Evolutionary conservation across 2,113 vertebrate genomes (phyloP), one percentile per base, ranked within the genome.

Genomic region (Sisor rabdophorus): DNA sequence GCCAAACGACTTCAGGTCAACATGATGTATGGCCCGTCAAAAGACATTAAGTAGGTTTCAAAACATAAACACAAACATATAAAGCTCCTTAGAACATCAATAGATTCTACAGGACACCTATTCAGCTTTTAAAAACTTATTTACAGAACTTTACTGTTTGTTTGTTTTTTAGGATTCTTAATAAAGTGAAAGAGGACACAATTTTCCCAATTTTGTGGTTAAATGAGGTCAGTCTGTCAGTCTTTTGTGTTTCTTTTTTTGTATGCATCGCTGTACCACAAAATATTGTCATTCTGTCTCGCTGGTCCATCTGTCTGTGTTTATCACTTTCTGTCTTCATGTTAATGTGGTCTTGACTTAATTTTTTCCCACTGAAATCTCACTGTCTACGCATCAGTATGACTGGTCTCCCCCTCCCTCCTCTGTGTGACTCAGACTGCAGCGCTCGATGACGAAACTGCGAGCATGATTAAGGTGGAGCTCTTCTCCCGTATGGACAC

Each of bases 1-100:
- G 93, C 97, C 15, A 99, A 98, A 89, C 92, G 93, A 24, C 84
- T 98, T 15, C 97, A 99, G 86, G 69, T 97, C 79, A 99, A 98
- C 70, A 87, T 98, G 81, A 81, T 95, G 84, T 95, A 98, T 55
- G 90, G 79, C 19, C 93, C 91, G 30, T 87, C 93, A 52, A 8
- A 17, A 0, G 77, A 60, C 75, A 93, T 98, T 83, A 87, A 88
- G 97, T 99, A 87, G 89, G 96, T 40, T 74, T 22, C 11, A 11
- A 7, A 67, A 50, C 64, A 67, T 26, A 16, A 44, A 22, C 20
- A 3, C 28, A 5, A 47, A n/a, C 40, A 44, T 6, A 44, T 44
- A 48, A 4, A 16, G 17, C 5, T 30, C 40, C 40, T 20, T 3
- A 1, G 0, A 9, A 44, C 22, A 4, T 28, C 22, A 11, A n/a